Evolutionary conservation across 2,888 invertebrate genomes (phyloP).

Genomic region (Drosophila colorata): DNA sequence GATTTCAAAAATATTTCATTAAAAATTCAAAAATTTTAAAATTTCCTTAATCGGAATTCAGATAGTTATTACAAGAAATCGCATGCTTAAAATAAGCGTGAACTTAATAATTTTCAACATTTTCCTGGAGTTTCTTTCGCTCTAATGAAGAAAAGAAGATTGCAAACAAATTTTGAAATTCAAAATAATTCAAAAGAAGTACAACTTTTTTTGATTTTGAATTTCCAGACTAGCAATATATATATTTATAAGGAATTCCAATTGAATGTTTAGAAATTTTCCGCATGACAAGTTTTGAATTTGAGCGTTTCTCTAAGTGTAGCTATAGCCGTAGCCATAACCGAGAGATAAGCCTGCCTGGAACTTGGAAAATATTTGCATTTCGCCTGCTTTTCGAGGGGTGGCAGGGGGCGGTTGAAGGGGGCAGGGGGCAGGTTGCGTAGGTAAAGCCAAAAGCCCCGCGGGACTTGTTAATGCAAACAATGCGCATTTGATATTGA

Average conservation of each 20-base stretch:
- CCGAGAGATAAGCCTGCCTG: slow-evolving; percentile 49
- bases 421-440: slow-evolving; percentile 29
- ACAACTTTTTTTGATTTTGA: background rate
- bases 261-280: background rate
- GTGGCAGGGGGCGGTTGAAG: slow-evolving; percentile 6
- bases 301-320: background rate
- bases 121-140: no score
- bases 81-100: no score
- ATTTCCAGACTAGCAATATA: background rate
- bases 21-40: no score
- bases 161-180: no score
- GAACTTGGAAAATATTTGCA: slow-evolving; percentile 68
- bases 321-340: slow-evolving; percentile 12
- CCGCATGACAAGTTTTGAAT: background rate
- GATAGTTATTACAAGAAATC: no score
- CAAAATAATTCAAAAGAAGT: no score
- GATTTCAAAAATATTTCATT: no score
- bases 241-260: background rate
- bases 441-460: slow-evolving; percentile 62
- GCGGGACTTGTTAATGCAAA: slow-evolving; percentile 82
- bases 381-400: slow-evolving; percentile 49
- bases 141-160: no score
- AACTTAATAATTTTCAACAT: no score
- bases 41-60: no score
- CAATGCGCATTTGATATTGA: slow-evolving; percentile 77